Conservation (phyloP, 2,113 vertebrate species). For the Lepidothrix coronata region DNA sequence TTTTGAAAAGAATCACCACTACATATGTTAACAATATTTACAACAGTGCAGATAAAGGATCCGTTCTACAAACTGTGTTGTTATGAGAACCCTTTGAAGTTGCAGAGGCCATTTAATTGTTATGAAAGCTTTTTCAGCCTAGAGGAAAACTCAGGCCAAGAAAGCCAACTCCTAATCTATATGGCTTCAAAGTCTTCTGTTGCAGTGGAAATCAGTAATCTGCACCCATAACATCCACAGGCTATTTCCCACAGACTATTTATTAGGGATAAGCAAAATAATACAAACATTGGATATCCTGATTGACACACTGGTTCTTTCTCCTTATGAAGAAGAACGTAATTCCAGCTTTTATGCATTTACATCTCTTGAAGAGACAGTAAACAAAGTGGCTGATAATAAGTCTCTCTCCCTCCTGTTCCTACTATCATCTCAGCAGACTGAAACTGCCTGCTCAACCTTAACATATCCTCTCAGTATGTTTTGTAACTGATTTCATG, state of each 20-base stretch:
- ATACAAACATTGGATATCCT: not conserved
- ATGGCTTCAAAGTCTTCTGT: not conserved
- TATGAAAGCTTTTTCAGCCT: not conserved
- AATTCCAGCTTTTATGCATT: not conserved
- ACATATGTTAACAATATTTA: not conserved
- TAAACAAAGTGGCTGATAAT: not conserved
- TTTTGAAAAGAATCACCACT: not conserved
- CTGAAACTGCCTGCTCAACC: not conserved
- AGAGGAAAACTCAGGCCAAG: not conserved
- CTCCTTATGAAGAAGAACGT: not conserved
- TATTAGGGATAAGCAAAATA: not conserved
- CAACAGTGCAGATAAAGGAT: not conserved
- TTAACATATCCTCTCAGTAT: not conserved
- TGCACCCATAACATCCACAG: rapidly evolving
- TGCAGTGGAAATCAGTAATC: not conserved
- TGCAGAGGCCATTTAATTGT: not conserved
- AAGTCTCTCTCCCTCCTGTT: not conserved
- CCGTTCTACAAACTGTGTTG: not conserved
- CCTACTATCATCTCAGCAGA: not conserved
- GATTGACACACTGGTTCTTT: not conserved
- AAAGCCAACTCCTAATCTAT: not conserved
- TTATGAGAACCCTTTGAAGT: not conserved
- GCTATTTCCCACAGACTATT: not conserved
- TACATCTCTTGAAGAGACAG: not conserved
- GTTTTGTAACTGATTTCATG: not conserved